Evolutionary conservation across 2,888 invertebrate genomes (phyloP).

Genomic region (Catonia carolina): DNA sequence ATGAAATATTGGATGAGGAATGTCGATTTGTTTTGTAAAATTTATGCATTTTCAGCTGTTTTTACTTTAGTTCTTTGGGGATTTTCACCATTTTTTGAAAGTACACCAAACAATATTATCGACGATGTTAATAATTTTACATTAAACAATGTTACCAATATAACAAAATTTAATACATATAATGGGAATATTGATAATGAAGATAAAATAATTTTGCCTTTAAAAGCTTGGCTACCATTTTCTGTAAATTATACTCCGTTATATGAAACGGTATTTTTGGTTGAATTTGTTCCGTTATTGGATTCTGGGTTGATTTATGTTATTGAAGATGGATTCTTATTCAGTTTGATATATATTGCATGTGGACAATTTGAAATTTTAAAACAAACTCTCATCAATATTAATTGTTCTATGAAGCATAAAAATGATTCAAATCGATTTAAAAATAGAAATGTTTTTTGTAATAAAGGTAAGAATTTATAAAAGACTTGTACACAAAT

Average conservation of each 20-base stretch:
- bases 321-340: constrained; percentile 29
- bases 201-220: constrained; percentile 7
- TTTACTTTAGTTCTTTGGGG: not conserved
- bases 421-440: no score
- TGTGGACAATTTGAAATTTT: constrained; percentile 24
- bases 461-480: no score
- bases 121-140: not conserved
- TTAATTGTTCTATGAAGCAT: no score
- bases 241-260: constrained; percentile 13
- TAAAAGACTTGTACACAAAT: no score
- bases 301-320: constrained; percentile 29
- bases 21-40: no score
- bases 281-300: constrained; percentile 17
- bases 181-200: not conserved
- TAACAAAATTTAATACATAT: not conserved
- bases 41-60: not conserved
- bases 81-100: not conserved
- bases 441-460: no score
- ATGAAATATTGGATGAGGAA: no score
- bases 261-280: constrained; percentile 22
- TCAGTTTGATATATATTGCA: constrained; percentile 28
- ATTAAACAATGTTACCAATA: not conserved
- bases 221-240: constrained; percentile 25
- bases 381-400: constrained; percentile 11
- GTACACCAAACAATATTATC: no score